Percentiles rank a stretch among this genome's conserved stretches.
These are phyloP conservation scores for Spodoptera exigua DNA, from an alignment of 2,888 invertebrate species.

Conservation along the genomic window DNA sequence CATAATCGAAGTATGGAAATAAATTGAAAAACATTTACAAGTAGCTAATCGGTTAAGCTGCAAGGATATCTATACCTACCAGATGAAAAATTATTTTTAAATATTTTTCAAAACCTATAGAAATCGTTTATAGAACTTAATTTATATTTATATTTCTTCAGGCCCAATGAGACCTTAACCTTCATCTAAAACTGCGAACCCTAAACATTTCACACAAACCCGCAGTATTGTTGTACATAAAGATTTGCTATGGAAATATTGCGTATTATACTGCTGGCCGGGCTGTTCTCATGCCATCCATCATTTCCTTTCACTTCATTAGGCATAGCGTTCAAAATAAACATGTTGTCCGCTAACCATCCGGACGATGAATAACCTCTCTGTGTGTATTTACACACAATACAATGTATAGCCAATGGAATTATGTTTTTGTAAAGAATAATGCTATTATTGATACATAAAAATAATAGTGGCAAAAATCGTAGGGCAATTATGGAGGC, in stretches of 20 bases:
- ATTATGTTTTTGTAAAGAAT: conserved; percentile 37
- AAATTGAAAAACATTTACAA: too few relatives aligned
- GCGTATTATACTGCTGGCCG: conserved; percentile 67
- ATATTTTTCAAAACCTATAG: too few relatives aligned
- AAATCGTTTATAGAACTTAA: too few relatives aligned
- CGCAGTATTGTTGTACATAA: conserved; percentile 58
- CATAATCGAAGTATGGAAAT: conserved; percentile 5
- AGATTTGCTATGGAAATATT: conserved; percentile 68
- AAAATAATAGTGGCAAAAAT: background rate
- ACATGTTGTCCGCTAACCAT: conserved; percentile 74
- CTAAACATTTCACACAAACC: conserved; percentile 55
- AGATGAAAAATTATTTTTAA: too few relatives aligned
- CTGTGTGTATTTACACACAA: conserved; percentile 55
- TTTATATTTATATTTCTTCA: background rate
- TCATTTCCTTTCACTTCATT: conserved; percentile 87
- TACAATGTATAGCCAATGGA: conserved; percentile 29
- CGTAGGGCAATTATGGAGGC: too few relatives aligned
- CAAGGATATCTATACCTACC: too few relatives aligned
- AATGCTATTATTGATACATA: conserved; percentile 15
- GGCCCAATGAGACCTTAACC: background rate
- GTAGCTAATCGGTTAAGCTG: too few relatives aligned
- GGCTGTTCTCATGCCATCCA: conserved; percentile 75
- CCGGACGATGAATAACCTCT: conserved; percentile 54
- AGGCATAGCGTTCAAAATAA: conserved; percentile 77
- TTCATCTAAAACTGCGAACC: conserved; percentile 1